A percentile compares a stretch with the other conserved stretches of the same genome.
phyloP scores from a whole-genome alignment of 2,113 vertebrate genomes.

The Zapus hudsonius region DNA sequence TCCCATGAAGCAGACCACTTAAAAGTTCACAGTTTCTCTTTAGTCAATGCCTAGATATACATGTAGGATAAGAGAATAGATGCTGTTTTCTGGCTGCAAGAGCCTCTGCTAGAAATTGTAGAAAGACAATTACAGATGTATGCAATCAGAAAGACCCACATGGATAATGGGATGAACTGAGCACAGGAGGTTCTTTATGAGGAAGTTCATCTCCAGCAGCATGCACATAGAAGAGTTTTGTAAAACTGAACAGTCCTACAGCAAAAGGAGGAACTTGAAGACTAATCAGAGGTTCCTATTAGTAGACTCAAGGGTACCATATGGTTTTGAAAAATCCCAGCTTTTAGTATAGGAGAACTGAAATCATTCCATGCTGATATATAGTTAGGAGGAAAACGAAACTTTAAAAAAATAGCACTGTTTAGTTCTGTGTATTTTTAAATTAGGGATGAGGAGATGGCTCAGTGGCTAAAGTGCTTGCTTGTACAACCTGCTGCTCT shows the following conservation, averaged over 20 bases:
- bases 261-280: constrained; percentile 94
- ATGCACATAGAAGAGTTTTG: constrained; percentile 95
- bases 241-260: constrained; percentile 94
- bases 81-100: constrained; percentile 99
- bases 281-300: constrained; percentile 91
- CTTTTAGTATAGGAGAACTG: constrained; percentile 81
- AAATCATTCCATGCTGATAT: constrained; percentile 82
- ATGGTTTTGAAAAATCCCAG: constrained; percentile 72
- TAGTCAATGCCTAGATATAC: constrained; percentile 98
- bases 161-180: constrained; percentile 97
- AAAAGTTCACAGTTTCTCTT: constrained; percentile 97
- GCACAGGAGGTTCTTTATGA: constrained; percentile 95
- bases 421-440: constrained; percentile 75
- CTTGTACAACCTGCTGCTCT: too few relatives aligned
- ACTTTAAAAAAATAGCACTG: too few relatives aligned
- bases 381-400: constrained; percentile 63
- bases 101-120: constrained; percentile 92
- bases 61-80: constrained; percentile 96
- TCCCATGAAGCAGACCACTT: constrained; percentile 95
- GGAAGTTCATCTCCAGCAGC: constrained; percentile 97
- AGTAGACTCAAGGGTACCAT: too few relatives aligned
- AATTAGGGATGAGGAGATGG: too few relatives aligned
- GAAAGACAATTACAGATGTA: constrained; percentile 91
- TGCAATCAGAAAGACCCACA: constrained; percentile 96
- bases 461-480: too few relatives aligned